phyloP scores from a whole-genome alignment of 1,140 invertebrate species.

The Kradibia gibbosae region DNA sequence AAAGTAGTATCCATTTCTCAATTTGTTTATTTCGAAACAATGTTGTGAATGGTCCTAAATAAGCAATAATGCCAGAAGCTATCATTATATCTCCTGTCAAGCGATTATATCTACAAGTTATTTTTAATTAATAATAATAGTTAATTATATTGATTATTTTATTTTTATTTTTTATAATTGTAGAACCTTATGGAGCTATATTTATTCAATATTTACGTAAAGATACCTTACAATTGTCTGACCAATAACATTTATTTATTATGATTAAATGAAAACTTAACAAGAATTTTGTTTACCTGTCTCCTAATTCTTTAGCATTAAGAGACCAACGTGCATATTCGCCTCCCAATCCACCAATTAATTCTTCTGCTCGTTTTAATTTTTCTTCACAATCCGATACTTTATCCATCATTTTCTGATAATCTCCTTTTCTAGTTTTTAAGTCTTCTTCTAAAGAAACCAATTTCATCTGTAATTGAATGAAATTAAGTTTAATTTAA shows the following conservation, averaged over 20 bases:
- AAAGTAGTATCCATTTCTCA: conserved; percentile 81
- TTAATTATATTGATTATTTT: too few relatives aligned
- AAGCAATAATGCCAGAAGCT: conserved; percentile 90
- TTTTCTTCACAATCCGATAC: conserved; percentile 91
- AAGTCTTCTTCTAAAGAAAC: conserved; percentile 76
- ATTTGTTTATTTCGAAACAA: conserved; percentile 82
- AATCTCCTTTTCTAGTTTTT: conserved; percentile 72
- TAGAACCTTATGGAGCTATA: too few relatives aligned
- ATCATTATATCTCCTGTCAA: conserved; percentile 87
- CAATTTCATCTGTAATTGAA: conserved; percentile 59
- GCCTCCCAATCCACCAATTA: conserved; percentile 89
- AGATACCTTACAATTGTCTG: background rate
- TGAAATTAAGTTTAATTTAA: background rate
- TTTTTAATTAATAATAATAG: background rate
- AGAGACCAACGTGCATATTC: conserved; percentile 88
- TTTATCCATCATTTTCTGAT: conserved; percentile 82
- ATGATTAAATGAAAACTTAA: too few relatives aligned
- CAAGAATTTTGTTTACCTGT: conserved; percentile 69
- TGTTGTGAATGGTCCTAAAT: conserved; percentile 91
- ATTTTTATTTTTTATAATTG: too few relatives aligned
- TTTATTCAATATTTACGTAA: background rate
- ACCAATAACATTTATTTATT: background rate
- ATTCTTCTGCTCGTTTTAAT: conserved; percentile 91
- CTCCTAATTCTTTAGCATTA: conserved; percentile 82
- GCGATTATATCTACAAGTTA: conserved; percentile 72